These are phyloP conservation scores for Eulithis prunata DNA, from an alignment of 2,888 invertebrate species.

Conservation along the genomic window DNA sequence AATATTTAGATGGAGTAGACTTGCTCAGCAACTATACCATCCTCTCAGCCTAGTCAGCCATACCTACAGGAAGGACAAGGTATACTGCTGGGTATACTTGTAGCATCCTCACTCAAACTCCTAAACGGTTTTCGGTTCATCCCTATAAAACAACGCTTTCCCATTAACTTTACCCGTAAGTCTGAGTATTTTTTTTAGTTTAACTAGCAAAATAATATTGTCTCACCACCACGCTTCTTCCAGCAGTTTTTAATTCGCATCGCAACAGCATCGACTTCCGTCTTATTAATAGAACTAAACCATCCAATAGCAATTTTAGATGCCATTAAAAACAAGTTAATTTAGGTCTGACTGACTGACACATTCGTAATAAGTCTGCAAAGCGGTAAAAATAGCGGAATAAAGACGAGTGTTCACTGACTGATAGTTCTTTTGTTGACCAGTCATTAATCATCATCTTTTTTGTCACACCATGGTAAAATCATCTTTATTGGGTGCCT, in stretches of 20 bases:
- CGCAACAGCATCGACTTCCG: constrained; percentile 1
- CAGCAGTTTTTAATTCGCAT: neutral
- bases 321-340: constrained; percentile 38
- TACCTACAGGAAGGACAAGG: too few species aligned
- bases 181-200: too few species aligned
- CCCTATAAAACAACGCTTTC: too few species aligned
- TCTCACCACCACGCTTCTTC: too few species aligned
- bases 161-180: too few species aligned
- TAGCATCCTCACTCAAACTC: too few species aligned
- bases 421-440: constrained; percentile 72
- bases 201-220: too few species aligned
- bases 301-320: constrained; percentile 16
- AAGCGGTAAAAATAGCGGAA: constrained; percentile 50
- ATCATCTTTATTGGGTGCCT: constrained; percentile 73
- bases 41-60: too few species aligned
- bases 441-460: constrained; percentile 76
- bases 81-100: too few species aligned
- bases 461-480: constrained; percentile 81
- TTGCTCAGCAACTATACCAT: too few species aligned
- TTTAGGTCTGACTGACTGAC: constrained; percentile 40
- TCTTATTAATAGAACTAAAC: neutral
- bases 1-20: too few species aligned
- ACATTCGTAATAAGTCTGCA: constrained; percentile 44
- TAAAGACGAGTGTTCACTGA: constrained; percentile 57
- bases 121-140: too few species aligned